These are phyloP conservation scores for Drosophila yakuba DNA, from an alignment of 1,140 invertebrate genomes.

Conservation along the genomic window DNA sequence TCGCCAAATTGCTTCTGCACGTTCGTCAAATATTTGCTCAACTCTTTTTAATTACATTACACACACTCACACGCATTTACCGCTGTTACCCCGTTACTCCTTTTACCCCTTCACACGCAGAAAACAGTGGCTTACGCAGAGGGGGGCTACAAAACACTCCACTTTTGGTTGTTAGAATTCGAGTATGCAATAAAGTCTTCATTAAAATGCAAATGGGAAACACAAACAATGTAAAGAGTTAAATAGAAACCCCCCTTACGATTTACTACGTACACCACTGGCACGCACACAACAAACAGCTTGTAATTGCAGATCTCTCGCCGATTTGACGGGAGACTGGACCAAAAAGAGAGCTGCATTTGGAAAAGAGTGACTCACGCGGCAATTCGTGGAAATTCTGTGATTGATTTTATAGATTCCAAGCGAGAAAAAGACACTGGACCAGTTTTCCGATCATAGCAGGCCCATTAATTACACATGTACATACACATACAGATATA, in stretches of 20 bases:
- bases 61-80: constrained; percentile 25
- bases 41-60: constrained; percentile 83
- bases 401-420: constrained; percentile 48
- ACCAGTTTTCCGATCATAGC: constrained; percentile 14
- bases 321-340: constrained; percentile 15
- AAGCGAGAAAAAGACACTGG: constrained; percentile 16
- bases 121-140: neutral
- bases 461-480: constrained; percentile 14
- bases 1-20: constrained; percentile 76
- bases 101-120: constrained; percentile 8
- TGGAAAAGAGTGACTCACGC: constrained; percentile 27
- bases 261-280: neutral
- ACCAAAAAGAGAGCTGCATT: constrained; percentile 17
- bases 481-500: neutral
- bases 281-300: constrained; percentile 21
- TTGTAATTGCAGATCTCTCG: constrained; percentile 49
- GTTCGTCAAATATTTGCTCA: constrained; percentile 84
- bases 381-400: constrained; percentile 36
- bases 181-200: too few species aligned
- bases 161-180: too few species aligned
- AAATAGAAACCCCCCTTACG: neutral
- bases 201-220: too few species aligned
- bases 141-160: neutral
- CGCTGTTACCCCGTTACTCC: constrained; percentile 30
- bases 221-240: too few species aligned